Percentiles rank a stretch among this genome's conserved stretches.
Conservation (phyloP, 2,888 invertebrate species). For the Dascillus cervinus region DNA sequence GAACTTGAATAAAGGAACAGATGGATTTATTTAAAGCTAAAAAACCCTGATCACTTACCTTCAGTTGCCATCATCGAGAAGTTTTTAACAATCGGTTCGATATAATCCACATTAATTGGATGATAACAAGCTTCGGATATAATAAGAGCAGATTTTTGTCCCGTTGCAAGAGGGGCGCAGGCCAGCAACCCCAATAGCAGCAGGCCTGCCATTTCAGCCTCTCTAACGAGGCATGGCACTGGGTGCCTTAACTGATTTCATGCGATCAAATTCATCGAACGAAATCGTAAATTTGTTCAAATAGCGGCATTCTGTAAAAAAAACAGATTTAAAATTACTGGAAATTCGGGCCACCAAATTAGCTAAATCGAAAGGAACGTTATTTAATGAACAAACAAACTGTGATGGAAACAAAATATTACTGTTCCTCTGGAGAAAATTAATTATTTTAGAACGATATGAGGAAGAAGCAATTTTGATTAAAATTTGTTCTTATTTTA, state of each 20-base stretch:
- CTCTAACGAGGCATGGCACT: constrained; percentile 35
- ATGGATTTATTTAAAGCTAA: no score
- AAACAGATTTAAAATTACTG: not conserved
- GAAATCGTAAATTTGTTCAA: not conserved
- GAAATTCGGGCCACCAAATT: not conserved
- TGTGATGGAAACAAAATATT: no score
- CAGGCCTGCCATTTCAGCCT: constrained; percentile 43
- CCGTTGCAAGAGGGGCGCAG: constrained; percentile 45
- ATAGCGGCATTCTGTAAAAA: not conserved
- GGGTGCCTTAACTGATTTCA: constrained; percentile 17
- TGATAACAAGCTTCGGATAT: constrained; percentile 42
- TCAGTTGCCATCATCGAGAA: constrained; percentile 40
- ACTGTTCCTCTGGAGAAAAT: no score
- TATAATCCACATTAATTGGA: constrained; percentile 53
- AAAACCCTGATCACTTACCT: constrained; percentile 36
- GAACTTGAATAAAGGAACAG: no score
- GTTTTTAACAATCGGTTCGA: constrained; percentile 54
- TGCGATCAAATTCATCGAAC: constrained; percentile 13
- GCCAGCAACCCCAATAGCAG: constrained; percentile 51
- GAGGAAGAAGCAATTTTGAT: no score
- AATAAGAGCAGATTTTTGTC: constrained; percentile 44
- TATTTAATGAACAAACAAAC: no score
- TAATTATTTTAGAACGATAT: no score
- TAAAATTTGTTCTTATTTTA: no score
- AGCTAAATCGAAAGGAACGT: no score